Conservation (phyloP, 2,888 invertebrate genomes). For the Spilarctia lutea region DNA sequence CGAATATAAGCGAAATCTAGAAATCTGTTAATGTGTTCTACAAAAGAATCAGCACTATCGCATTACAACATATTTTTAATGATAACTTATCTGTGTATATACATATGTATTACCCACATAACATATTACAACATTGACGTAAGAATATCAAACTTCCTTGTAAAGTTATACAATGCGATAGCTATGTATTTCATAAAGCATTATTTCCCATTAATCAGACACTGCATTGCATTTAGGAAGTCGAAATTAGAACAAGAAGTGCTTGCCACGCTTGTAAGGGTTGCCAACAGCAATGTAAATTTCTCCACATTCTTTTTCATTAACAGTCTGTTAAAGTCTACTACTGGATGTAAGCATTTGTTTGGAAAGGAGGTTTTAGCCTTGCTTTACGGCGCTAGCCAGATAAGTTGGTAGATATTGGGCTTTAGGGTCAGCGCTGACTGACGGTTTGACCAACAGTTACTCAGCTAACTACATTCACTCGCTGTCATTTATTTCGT, state of each 20-base stretch:
- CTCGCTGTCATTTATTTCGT: no score
- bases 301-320: no score
- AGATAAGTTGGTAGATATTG: no score
- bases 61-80: not conserved
- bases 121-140: not conserved
- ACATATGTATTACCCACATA: not conserved
- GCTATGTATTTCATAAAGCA: constrained; percentile 3
- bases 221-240: no score
- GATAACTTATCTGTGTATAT: not conserved
- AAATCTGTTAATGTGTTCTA: not conserved
- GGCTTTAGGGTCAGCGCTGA: no score
- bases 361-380: no score
- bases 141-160: constrained; percentile 10
- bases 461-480: no score
- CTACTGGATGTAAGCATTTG: no score
- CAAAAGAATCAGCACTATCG: not conserved
- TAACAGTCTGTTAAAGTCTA: no score
- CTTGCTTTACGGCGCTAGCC: no score
- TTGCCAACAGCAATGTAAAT: not conserved
- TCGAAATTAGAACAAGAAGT: not conserved
- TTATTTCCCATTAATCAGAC: not conserved
- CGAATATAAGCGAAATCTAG: not conserved
- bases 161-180: not conserved
- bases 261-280: not conserved
- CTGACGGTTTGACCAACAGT: no score